These are phyloP conservation scores for Diarsia brunnea DNA, from an alignment of 2,888 invertebrate species.

Conservation along the genomic window DNA sequence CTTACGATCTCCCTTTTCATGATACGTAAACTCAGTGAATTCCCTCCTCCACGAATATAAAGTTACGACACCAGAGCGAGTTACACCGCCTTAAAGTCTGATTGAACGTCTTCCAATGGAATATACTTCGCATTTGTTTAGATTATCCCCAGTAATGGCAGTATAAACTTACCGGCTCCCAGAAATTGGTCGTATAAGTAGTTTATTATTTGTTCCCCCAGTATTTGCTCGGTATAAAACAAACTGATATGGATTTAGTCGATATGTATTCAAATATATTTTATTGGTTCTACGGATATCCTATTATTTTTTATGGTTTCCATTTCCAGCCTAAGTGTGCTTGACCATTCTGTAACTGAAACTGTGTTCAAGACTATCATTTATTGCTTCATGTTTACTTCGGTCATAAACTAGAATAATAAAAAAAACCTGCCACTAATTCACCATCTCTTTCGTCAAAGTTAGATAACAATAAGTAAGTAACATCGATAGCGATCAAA, in stretches of 20 bases:
- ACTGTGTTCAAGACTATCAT: background rate
- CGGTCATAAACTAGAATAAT: background rate
- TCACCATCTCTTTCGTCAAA: conserved; percentile 27
- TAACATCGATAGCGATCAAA: conserved; percentile 67
- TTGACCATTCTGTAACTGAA: conserved; percentile 22
- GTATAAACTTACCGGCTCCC: conserved; percentile 70
- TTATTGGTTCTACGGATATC: conserved; percentile 32
- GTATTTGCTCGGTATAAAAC: conserved; percentile 54
- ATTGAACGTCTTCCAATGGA: conserved; percentile 79
- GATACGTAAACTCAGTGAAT: conserved; percentile 80
- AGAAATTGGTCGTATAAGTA: conserved; percentile 68
- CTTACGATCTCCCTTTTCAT: conserved; percentile 81
- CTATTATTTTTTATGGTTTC: conserved; percentile 38
- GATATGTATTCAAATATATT: conserved; percentile 52
- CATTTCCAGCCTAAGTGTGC: conserved; percentile 20
- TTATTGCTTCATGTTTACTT: background rate
- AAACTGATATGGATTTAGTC: conserved; percentile 51
- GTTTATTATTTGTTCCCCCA: conserved; percentile 65
- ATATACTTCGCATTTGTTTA: conserved; percentile 80
- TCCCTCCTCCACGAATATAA: conserved; percentile 83
- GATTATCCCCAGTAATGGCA: conserved; percentile 78
- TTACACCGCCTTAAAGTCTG: conserved; percentile 78
- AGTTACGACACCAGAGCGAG: conserved; percentile 77
- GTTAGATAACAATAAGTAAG: conserved; percentile 46
- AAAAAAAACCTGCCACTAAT: background rate